phyloP scores from a whole-genome alignment of 2,113 vertebrate species.

The Tylochromis polylepis region DNA sequence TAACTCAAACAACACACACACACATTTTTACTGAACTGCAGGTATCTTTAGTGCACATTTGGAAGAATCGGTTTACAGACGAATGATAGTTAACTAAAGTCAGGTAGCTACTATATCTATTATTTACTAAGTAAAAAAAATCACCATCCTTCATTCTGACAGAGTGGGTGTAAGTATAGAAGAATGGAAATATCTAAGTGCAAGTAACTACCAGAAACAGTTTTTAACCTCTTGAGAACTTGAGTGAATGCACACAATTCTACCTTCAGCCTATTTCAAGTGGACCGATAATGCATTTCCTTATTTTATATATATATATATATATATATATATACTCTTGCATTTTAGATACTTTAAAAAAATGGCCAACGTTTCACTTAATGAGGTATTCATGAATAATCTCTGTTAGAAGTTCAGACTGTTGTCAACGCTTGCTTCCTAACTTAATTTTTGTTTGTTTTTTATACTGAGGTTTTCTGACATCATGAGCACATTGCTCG shows the following conservation, averaged over 20 bases:
- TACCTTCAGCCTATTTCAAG: neutral
- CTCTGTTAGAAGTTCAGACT: neutral
- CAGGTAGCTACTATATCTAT: neutral
- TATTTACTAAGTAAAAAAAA: neutral
- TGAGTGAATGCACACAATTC: neutral
- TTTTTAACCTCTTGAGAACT: neutral
- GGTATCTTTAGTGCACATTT: neutral
- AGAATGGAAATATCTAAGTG: too few relatives aligned
- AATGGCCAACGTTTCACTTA: neutral
- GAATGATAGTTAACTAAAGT: neutral
- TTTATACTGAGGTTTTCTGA: neutral
- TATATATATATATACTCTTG: neutral
- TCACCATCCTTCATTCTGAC: too few relatives aligned
- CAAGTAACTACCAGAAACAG: neutral
- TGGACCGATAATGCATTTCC: neutral
- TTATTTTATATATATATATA: neutral
- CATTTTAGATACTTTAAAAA: neutral
- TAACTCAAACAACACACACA: neutral
- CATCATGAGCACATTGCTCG: neutral
- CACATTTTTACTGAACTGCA: neutral
- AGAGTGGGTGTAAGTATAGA: too few relatives aligned
- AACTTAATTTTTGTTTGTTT: neutral
- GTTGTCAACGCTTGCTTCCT: neutral
- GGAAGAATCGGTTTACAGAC: neutral
- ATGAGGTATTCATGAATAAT: neutral